These are phyloP conservation scores for Nesometra sesokonis DNA, from an alignment of 35 echinoderm and acorn worm genomes.

Conservation along the genomic window DNA sequence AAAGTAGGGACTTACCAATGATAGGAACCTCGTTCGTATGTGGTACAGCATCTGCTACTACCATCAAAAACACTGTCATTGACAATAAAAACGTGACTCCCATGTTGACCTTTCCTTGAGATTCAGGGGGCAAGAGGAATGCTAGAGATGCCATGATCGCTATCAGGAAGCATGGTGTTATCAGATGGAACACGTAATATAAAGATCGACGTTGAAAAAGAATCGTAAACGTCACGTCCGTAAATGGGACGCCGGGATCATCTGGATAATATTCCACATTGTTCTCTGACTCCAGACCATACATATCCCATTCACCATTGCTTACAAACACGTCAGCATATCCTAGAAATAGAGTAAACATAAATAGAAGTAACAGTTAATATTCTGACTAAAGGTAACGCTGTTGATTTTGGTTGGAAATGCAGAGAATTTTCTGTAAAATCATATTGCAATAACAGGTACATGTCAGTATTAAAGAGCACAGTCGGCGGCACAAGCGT, in stretches of 20 bases:
- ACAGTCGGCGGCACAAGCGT: no score
- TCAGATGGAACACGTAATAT: slow-evolving; percentile 89
- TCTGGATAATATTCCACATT: slow-evolving; percentile 86
- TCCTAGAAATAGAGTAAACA: slow-evolving; percentile 48
- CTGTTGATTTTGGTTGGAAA: no score
- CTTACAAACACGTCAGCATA: slow-evolving; percentile 57
- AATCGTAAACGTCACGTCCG: slow-evolving; percentile 74
- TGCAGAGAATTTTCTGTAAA: no score
- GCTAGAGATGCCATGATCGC: slow-evolving; percentile 71
- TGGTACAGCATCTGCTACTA: slow-evolving; percentile 92
- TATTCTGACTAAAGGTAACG: no score
- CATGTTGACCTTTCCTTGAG: slow-evolving; percentile 87
- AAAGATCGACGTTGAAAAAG: slow-evolving; percentile 64
- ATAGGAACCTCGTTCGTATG: slow-evolving; percentile 76
- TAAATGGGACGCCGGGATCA: slow-evolving; percentile 75
- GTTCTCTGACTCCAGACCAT: slow-evolving; percentile 25
- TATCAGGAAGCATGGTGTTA: slow-evolving; percentile 70
- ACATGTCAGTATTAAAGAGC: no score
- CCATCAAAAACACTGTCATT: slow-evolving; percentile 94
- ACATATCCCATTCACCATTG: slow-evolving; percentile 98
- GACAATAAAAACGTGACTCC: slow-evolving; percentile 89
- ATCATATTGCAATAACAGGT: no score
- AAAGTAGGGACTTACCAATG: slow-evolving; percentile 47
- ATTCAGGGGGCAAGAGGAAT: slow-evolving; percentile 78
- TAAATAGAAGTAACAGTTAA: no score